Base-by-base conservation (phyloP, 2,888 invertebrate species). In the Danaus chrysippus region DNA sequence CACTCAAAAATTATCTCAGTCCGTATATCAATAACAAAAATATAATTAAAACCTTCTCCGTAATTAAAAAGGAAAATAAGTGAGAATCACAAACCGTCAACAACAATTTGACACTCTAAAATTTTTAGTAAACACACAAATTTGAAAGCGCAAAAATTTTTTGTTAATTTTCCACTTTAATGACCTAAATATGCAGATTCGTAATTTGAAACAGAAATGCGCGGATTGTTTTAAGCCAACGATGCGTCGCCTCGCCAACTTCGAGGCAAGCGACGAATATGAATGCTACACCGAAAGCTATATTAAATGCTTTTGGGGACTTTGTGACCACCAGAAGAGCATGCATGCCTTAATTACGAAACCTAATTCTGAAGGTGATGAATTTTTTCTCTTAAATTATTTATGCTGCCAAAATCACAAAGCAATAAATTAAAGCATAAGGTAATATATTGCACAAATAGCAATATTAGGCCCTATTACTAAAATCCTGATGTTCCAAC, bases 261-360 rank as follows among this genome's bases (percentile, higher is more conserved):
- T 83, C 61, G 75, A 76, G 65, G 72, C 72, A 1, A 79, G 73
- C 17, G 82, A 86, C 56, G 79, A 82, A 41, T 84, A 77, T 52
- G 85, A 85, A 63, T 87, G 86, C 66, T 85, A 85, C 63, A 76
- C 83, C 0, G 84, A 88, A 55, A 78, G 82, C 68, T 90, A 88
- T 61, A 71, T 87, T 19, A 87, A 87, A 72, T 86, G 86, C 66
- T 89, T 90, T 67, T 89, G 87, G 88, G 77, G 79, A 5, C 71
- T 89, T 5, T 88, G 88, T 65, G 86, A 86, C 67, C 77, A 76
- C 15, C 84, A 87, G 61, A 78, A 70, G 63, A 83, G 83, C 64
- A 67, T 69, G 1, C 79, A 81, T 15, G 70, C 70, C 57, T 75
- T 83, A 42, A 42, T 69, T 13, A 58, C 64, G 1, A 73, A 71